phyloP scores from a whole-genome alignment of 2,888 invertebrate genomes.

The Diaprepes abbreviatus region DNA sequence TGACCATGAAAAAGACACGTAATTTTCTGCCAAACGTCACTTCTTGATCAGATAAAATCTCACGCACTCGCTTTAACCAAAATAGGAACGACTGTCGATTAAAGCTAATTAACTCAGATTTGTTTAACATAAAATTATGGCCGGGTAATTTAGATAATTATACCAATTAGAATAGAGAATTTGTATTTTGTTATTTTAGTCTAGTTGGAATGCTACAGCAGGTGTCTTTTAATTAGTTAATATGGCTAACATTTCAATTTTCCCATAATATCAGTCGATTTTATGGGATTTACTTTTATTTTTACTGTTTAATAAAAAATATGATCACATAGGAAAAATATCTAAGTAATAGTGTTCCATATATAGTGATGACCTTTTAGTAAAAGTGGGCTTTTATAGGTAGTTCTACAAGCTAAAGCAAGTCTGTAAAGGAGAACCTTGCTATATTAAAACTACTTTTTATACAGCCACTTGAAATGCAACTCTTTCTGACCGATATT shows the following conservation, averaged over 20 bases:
- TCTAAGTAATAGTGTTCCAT: too few relatives aligned
- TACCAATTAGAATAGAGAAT: conserved; percentile 35
- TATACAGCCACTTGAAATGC: too few relatives aligned
- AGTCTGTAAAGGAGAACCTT: too few relatives aligned
- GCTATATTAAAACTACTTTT: too few relatives aligned
- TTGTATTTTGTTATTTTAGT: conserved; percentile 32
- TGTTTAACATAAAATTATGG: conserved; percentile 44
- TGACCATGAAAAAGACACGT: conserved; percentile 19
- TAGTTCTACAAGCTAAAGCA: too few relatives aligned
- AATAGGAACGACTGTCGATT: conserved; percentile 44
- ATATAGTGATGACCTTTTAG: too few relatives aligned
- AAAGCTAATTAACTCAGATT: conserved; percentile 38
- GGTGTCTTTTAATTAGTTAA: conserved; percentile 32
- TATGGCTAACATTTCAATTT: conserved; percentile 23
- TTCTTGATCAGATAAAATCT: conserved; percentile 36
- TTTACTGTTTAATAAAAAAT: neutral
- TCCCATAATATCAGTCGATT: conserved; percentile 16
- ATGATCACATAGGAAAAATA: neutral
- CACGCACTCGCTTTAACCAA: conserved; percentile 38
- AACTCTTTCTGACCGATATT: too few relatives aligned
- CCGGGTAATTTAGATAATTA: conserved; percentile 41
- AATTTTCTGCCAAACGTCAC: conserved; percentile 6
- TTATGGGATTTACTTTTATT: neutral
- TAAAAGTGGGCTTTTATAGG: too few relatives aligned
- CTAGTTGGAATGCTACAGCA: conserved; percentile 21